Percentiles rank a stretch among this genome's conserved stretches.
These are phyloP conservation scores for Heterotilapia buettikoferi DNA, from an alignment of 2,113 vertebrate species.

Conservation along the genomic window DNA sequence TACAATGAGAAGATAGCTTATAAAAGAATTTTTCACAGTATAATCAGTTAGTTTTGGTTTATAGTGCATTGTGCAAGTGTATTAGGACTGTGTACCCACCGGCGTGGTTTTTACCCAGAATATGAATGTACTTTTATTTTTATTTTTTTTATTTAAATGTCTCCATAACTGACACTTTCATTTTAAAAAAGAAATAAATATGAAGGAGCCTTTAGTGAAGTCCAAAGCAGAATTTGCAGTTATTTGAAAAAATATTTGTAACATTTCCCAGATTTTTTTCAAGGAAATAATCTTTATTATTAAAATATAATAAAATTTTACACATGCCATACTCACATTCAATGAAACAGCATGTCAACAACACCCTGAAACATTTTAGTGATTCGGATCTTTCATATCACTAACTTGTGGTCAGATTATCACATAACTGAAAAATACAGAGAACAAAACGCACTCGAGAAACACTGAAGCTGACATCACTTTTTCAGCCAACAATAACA, in stretches of 20 bases:
- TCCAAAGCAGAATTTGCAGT: background rate
- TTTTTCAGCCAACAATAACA: conserved; percentile 63
- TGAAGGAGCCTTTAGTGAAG: background rate
- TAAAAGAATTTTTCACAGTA: background rate
- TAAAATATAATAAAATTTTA: background rate
- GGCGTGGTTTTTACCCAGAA: background rate
- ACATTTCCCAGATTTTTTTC: background rate
- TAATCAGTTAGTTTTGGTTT: background rate
- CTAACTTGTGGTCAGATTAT: conserved; percentile 30
- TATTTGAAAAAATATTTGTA: background rate
- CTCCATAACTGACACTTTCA: background rate
- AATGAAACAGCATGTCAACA: background rate
- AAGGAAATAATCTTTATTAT: background rate
- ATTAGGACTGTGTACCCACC: background rate
- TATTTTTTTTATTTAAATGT: background rate
- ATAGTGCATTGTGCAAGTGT: background rate
- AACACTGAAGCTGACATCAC: conserved; percentile 58
- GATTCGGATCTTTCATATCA: background rate
- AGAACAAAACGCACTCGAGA: conserved; percentile 54
- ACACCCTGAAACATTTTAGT: background rate
- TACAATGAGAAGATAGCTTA: background rate
- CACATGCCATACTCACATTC: accelerated
- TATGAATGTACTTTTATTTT: background rate
- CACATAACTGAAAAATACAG: conserved; percentile 11
- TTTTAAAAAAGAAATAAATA: background rate